These are phyloP conservation scores for Falco punctatus DNA, from an alignment of 2,113 vertebrate species.

Conservation along the genomic window DNA sequence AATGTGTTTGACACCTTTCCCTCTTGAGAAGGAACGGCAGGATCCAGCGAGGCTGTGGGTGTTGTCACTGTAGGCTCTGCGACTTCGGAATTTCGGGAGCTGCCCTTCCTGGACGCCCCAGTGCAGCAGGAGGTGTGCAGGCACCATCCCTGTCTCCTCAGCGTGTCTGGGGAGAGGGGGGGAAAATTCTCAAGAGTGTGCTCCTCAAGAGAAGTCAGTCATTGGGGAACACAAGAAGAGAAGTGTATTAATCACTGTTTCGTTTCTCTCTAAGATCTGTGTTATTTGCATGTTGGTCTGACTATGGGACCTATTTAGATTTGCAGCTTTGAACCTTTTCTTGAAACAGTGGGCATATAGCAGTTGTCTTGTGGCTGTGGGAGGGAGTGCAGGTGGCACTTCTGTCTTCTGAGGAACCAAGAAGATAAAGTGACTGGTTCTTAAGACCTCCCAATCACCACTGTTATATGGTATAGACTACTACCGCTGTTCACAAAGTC, in stretches of 20 bases:
- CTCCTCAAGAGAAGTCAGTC: not conserved
- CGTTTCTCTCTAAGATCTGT: not conserved
- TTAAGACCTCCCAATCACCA: not conserved
- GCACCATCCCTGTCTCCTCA: not conserved
- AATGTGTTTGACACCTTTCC: rapidly evolving
- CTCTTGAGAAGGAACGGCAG: not conserved
- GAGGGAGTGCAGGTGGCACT: not conserved
- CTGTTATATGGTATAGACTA: not conserved
- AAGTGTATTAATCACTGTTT: not conserved
- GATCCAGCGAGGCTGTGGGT: not conserved
- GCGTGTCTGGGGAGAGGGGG: not conserved
- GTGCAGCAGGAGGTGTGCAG: not conserved
- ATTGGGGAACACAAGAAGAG: not conserved
- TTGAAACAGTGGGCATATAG: rapidly evolving
- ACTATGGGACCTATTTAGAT: not conserved
- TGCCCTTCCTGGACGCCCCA: rapidly evolving
- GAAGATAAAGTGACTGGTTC: not conserved
- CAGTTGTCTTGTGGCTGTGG: not conserved
- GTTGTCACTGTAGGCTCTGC: not conserved
- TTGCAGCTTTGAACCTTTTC: not conserved
- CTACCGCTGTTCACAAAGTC: not conserved
- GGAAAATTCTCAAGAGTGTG: not conserved
- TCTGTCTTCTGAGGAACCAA: not conserved
- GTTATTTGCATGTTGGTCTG: not conserved
- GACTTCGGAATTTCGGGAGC: not conserved